phyloP scores from a whole-genome alignment of 1,140 invertebrate genomes.

The Aricia agestis region DNA sequence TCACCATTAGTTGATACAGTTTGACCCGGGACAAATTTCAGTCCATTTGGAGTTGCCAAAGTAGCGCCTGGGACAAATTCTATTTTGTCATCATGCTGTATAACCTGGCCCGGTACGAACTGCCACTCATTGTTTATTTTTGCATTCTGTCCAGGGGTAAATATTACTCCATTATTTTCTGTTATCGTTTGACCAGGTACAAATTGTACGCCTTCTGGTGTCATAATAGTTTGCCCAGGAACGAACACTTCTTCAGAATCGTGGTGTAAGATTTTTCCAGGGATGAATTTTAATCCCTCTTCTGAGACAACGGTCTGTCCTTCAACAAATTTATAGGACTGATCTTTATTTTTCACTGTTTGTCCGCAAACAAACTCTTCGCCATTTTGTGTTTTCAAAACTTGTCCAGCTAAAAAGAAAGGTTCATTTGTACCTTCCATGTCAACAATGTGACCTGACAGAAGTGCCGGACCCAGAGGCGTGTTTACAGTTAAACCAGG shows the following conservation, averaged over 20 bases:
- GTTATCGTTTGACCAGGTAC: conserved; percentile 79
- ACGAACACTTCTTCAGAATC: conserved; percentile 77
- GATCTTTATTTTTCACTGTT: conserved; percentile 79
- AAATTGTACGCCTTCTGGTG: conserved; percentile 78
- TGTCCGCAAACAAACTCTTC: conserved; percentile 82
- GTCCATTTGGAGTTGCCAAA: conserved; percentile 79
- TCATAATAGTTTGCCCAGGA: conserved; percentile 83
- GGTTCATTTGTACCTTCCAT: conserved; percentile 77
- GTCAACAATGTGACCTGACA: conserved; percentile 82
- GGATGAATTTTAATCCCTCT: conserved; percentile 82
- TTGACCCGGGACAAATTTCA: conserved; percentile 82
- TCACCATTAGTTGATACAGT: conserved; percentile 75
- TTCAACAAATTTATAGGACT: conserved; percentile 78
- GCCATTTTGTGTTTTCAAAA: conserved; percentile 78
- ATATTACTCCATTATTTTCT: conserved; percentile 76
- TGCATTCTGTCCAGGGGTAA: conserved; percentile 82
- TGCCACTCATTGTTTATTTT: conserved; percentile 75
- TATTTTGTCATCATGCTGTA: conserved; percentile 70
- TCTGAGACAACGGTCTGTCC: conserved; percentile 81
- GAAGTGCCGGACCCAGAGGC: conserved; percentile 80
- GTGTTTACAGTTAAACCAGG: conserved; percentile 84
- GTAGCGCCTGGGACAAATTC: conserved; percentile 81
- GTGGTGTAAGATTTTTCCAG: conserved; percentile 77
- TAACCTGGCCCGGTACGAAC: conserved; percentile 80
- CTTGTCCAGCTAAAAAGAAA: conserved; percentile 82